Base-by-base conservation (phyloP, 2,888 invertebrate genomes). In the Nebria brevicollis region DNA sequence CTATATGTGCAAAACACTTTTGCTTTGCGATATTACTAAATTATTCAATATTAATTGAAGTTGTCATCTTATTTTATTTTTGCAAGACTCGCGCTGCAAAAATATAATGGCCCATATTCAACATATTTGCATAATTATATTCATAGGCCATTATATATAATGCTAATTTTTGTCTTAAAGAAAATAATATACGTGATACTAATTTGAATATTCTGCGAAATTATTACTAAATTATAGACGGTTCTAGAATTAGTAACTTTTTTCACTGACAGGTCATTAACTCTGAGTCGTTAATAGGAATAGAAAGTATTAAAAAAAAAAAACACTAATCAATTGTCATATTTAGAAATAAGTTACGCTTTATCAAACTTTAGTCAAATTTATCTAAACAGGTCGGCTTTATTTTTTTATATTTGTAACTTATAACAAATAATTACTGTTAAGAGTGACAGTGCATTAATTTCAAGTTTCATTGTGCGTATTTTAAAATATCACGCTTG, bases 391-490 rank as follows among this genome's bases (percentile, higher is more conserved):
- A 20, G 20, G 20, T 20, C 20, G 20, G 54, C 54, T 7, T 7
- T 54, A 54, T 54, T 54, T 11, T 8, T 54, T 54, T 13, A 6
- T 54, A 8, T 54, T 54, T 68, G 68, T 68, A 68, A 68, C 8
- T 68, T 11, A 26, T 15, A n/a, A 13, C 20, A 20, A 20, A 20
- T 20, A 5, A 65, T 65, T 1, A 65, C 13, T 7, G 65, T 65
- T 6, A 65, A 34, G 34, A 34, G 7, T 54, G 54, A 54, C 54
- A 54, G 54, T 54, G 54, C 54, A 54, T 54, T 54, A 54, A 7
- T 54, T 54, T 54, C 54, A 54, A 54, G 54, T 54, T 54, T 54
- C 54, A 54, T 54, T 54, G 54, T 54, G 54, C 54, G 54, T 54
- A 54, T 54, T 54, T 54, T 54, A 54, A 54, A 13, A 54, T 54